Base-by-base conservation (phyloP, 2,113 vertebrate species). In the Pimephales promelas region DNA sequence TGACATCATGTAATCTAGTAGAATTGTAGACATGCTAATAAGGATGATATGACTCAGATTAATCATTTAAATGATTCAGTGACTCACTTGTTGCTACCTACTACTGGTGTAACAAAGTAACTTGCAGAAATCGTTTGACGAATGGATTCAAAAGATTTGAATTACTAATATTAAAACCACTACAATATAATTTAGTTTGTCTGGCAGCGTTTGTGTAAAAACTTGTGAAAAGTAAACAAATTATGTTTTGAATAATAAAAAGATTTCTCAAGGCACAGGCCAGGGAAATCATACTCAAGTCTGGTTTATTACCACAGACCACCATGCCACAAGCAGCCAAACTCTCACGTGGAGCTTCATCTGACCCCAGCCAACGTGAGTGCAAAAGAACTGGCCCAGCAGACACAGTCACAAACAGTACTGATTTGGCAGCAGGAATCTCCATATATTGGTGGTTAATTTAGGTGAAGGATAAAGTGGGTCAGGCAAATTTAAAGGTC, bases 281-380 rank as follows among this genome's bases (percentile, higher is more conserved):
- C 20, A 9, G 3, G 10, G 28, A 31, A 77, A 72, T 8, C 11
- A 1, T 45, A 57, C 18, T 59, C 3, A 82, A 82, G 24, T 40
- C 52, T 72, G 9, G 14, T 28, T 59, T 59, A 70, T 70, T 26
- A 82, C 24, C 54, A 61, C 3, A 71, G 5, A 10, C 16, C 49
- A 56, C 28, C 18, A 54, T 56, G 28, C 26, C n/a, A 78, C 43
- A 57, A 45, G 40, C 24, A 54, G 52, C 59, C 83, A 73, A 59
- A 22, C 10, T 28, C 59, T 84, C 81, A 86, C 79, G n/a, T 87
- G 80, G 11, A 85, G 54, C 49, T 22, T 14, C 72, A 36, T 57
- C 31, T 83, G 16, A 13, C 18, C 26, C 14, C 24, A 49, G 22
- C 34, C 79, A 88, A 86, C 36, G 26, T 52, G 24, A 82, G 45